These are phyloP conservation scores for Zaprionus africanus DNA, from an alignment of 1,140 invertebrate genomes.

Conservation along the genomic window DNA sequence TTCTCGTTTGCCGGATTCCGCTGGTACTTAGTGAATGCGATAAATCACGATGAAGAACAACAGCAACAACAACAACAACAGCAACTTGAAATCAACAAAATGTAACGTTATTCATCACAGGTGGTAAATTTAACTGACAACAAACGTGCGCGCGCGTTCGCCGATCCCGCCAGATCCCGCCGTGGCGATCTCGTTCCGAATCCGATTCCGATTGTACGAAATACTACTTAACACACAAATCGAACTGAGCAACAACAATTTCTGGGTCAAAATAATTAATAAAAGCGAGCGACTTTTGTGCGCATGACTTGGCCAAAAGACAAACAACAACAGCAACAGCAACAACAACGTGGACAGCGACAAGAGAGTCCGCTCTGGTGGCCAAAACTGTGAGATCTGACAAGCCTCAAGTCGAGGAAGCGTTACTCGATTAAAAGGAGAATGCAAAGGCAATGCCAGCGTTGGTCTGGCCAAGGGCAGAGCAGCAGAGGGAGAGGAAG, in stretches of 20 bases:
- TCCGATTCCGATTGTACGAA: slow-evolving; percentile 33
- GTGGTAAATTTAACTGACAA: slow-evolving; percentile 82
- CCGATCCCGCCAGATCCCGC: slow-evolving; percentile 35
- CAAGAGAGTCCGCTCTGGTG: slow-evolving; percentile 20
- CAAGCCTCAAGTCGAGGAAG: slow-evolving; percentile 31
- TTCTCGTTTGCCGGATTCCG: slow-evolving; percentile 54
- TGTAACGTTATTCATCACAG: slow-evolving; percentile 83
- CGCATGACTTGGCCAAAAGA: slow-evolving; percentile 69
- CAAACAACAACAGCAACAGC: not conserved
- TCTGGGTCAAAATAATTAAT: slow-evolving; percentile 82
- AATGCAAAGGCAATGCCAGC: slow-evolving; percentile 3
- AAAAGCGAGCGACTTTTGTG: slow-evolving; percentile 62
- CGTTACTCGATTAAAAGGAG: slow-evolving; percentile 19
- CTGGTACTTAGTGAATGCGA: slow-evolving; percentile 58
- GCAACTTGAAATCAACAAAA: slow-evolving; percentile 57
- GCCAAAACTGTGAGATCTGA: slow-evolving; percentile 29
- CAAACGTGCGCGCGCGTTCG: slow-evolving; percentile 59
- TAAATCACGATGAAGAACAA: slow-evolving; percentile 67
- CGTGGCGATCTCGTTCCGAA: not conserved
- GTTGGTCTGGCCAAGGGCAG: not conserved
- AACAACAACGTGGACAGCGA: not conserved
- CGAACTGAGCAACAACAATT: slow-evolving; percentile 40
- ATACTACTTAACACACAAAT: slow-evolving; percentile 50
- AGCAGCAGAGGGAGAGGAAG: not conserved
- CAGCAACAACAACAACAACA: slow-evolving; percentile 26